Base-by-base conservation (phyloP, 2,797 vertebrate genomes). In the Columba guinea region DNA sequence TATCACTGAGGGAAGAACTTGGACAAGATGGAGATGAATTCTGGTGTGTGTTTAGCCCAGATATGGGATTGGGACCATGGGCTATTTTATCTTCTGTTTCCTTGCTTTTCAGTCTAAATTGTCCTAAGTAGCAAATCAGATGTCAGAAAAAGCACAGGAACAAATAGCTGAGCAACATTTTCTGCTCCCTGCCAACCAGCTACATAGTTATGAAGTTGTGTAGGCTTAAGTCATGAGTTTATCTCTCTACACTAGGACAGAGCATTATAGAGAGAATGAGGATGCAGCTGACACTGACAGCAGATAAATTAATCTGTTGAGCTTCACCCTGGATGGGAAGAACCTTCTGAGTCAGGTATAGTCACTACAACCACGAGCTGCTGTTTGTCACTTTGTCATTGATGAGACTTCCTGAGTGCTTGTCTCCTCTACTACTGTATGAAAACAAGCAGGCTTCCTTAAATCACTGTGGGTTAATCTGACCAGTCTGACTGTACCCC, bases 331-430 rank as follows among this genome's bases (percentile, higher is more conserved):
- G 67, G 27, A 56, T 83, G 11, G 63, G 52, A 89, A 93, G 68
- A 82, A 85, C 18, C 27, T 44, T 91, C 35, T 56, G 52, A 94
- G 30, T 77, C 48, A 75, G 78, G 44, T 63, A 52, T 52, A 84
- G 24, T 44, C n/a, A 34, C 78, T 86, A 78, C 14, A 34, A 75
- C 20, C 34, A 44, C 10, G 10, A 92, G 74, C 34, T 81, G 30
- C 46, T 90, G 80, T 95, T 90, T 89, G 55, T 89, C 81, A 82
- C 49, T 93, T 92, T 87, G 87, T 84, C 71, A 84, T 20, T 63
- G 63, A 67, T 41, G 63, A 82, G 74, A 49, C 41, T 87, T 74
- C 35, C 37, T 59, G 24, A 84, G 44, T 19, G 11, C n/a, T 89
- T 53, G 34, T 79, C 35, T 75, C 51, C 53, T 86, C 51, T 84